Evolutionary conservation across 92 coral and sea anemone genomes (phyloP), one percentile per base, ranked within the genome.

Genomic region (Paramuricea clavata): DNA sequence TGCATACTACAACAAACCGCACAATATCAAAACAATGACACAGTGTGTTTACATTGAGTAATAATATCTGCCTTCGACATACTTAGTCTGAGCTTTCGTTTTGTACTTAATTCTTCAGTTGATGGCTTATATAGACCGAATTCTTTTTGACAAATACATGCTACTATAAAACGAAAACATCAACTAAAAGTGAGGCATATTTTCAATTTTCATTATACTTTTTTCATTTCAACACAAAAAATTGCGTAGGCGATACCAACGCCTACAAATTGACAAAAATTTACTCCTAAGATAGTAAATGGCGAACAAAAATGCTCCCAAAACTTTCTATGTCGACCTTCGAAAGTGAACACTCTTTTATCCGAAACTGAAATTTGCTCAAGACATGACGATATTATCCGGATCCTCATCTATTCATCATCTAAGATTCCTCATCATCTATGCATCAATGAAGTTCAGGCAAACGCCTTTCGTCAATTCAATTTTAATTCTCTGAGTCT

Each of bases 11-110:
- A 65, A 26, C 28, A 16, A 27, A 33, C 35, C 6, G 10, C 31
- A 1, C 68, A 65, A 65, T 31, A 65, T 65, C 39, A 65, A 28
- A 27, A 65, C 72, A 21, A 28, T 60, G 68, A 60, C 6, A 11
- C 12, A 52, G 61, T 52, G 33, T 65, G 72, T 65, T 65, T 65
- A 28, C 41, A 65, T 65, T 27, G 72, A 65, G 72, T 28, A 26
- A 65, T n/a, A n/a, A n/a, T n/a, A 31, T 60, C 68, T 22, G 32
- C 68, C 72, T 65, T 28, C 39, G 39, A 62, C 16, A 65, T 33
- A 5, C 62, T 5, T 5, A 5, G 23, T 19, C 2, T 2, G 8
- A 6, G 17, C 62, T 54, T 54, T 54, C 62, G 27, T 65, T 9
- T 60, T 22, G 68, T 23, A 22, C 13, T 33, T 1, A n/a, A n/a